A percentile compares a stretch with the other conserved stretches of the same genome.
Evolutionary conservation across 2,797 vertebrate species (phyloP).

Genomic region (Caiman crocodilus): DNA sequence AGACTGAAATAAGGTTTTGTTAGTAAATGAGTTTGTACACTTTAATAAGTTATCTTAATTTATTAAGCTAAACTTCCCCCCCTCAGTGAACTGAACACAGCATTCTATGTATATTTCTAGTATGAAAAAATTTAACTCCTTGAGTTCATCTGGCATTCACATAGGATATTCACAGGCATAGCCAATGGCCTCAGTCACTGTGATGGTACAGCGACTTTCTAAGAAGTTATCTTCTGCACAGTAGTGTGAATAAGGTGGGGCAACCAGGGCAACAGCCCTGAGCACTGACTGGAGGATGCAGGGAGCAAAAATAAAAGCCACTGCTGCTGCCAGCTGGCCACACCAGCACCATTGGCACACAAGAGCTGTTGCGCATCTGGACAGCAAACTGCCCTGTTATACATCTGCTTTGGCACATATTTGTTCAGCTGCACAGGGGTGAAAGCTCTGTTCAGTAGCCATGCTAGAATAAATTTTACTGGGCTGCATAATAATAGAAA

Average conservation of each 20-base stretch:
- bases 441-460: not conserved
- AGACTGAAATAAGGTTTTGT: not conserved
- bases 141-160: not conserved
- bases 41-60: not conserved
- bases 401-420: not conserved
- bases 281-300: too few species aligned
- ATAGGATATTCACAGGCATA: not conserved
- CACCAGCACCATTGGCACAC: too few species aligned
- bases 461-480: not conserved
- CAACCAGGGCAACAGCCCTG: too few species aligned
- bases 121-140: not conserved
- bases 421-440: not conserved
- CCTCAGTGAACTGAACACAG: not conserved
- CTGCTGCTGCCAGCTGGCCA: too few species aligned
- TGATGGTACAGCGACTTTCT: not conserved
- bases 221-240: not conserved
- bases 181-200: not conserved
- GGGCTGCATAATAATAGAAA: not conserved
- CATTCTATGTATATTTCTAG: not conserved
- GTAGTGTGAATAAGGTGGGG: too few species aligned
- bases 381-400: too few species aligned
- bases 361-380: too few species aligned
- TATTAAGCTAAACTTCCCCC: not conserved
- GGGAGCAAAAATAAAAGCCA: too few species aligned
- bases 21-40: not conserved